Conservation (phyloP, 2,113 vertebrate genomes). For the Leucosticte australis region DNA sequence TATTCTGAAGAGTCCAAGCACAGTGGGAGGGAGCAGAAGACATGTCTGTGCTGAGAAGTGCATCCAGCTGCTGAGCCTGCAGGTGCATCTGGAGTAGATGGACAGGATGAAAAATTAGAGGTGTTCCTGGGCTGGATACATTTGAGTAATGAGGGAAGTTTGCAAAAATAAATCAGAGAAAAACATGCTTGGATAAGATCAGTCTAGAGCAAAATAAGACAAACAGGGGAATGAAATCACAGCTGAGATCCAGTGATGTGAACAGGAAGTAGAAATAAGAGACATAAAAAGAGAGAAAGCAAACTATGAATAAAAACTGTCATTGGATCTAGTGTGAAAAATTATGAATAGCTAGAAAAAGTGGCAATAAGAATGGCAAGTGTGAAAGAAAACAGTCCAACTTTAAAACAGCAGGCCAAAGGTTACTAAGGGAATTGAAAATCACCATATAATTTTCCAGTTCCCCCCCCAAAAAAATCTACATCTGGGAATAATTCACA, state of each 20-base stretch:
- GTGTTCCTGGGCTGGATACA: background rate
- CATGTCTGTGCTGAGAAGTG: background rate
- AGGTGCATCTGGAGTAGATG: background rate
- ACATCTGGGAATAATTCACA: background rate
- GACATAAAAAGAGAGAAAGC: background rate
- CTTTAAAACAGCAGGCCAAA: background rate
- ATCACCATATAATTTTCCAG: background rate
- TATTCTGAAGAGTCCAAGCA: background rate
- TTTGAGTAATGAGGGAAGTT: background rate
- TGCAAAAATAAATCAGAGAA: background rate
- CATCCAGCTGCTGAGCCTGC: background rate
- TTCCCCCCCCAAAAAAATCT: background rate
- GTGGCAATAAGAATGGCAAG: background rate
- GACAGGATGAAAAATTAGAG: conserved; percentile 6
- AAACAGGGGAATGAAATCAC: background rate
- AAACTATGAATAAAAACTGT: background rate
- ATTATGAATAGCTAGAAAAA: background rate
- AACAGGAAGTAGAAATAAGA: background rate
- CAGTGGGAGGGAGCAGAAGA: background rate
- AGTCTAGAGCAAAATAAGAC: background rate
- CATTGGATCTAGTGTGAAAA: background rate
- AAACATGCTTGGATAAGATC: background rate
- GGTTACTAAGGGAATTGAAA: background rate
- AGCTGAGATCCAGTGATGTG: background rate
- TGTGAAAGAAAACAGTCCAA: background rate